Conservation (phyloP, 2,888 invertebrate species). For the Eupeodes latifasciatus region DNA sequence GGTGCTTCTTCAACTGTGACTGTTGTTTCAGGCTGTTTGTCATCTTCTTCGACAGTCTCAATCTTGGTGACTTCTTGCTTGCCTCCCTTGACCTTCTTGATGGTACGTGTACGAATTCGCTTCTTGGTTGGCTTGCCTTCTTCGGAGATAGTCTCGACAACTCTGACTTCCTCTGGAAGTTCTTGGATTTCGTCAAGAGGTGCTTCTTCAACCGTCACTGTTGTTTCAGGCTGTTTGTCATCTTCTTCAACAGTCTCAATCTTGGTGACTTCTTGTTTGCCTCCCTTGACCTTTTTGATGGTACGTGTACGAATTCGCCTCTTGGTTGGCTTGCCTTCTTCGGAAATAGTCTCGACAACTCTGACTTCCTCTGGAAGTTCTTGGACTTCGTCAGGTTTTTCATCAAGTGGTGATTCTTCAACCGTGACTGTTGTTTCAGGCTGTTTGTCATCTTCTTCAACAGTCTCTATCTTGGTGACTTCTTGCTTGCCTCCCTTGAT, state of each 20-base stretch:
- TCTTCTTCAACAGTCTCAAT: slow-evolving; percentile 58
- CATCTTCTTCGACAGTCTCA: slow-evolving; percentile 60
- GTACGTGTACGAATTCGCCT: slow-evolving; percentile 51
- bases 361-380: slow-evolving; percentile 47
- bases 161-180: slow-evolving; percentile 53
- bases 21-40: slow-evolving; percentile 56
- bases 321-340: slow-evolving; percentile 55
- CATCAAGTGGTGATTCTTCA: slow-evolving; percentile 44
- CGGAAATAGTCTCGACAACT: slow-evolving; percentile 15
- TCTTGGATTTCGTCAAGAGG: slow-evolving; percentile 52
- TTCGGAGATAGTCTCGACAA: slow-evolving; percentile 42
- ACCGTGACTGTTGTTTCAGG: slow-evolving; percentile 55
- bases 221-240: slow-evolving; percentile 54
- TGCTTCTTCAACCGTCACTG: slow-evolving; percentile 49
- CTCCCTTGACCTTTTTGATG: slow-evolving; percentile 58
- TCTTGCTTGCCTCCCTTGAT: slow-evolving; percentile 52
- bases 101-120: slow-evolving; percentile 52
- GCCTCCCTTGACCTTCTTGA: slow-evolving; percentile 59
- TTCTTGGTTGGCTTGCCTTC: slow-evolving; percentile 59
- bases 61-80: slow-evolving; percentile 65
- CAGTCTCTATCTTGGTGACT: slow-evolving; percentile 51
- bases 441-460: slow-evolving; percentile 52
- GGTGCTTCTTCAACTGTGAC: slow-evolving; percentile 55
- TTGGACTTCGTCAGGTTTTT: slow-evolving; percentile 42
- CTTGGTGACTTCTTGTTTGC: slow-evolving; percentile 60